Conservation (phyloP, 2,797 vertebrate genomes). For the Anableps anableps region DNA sequence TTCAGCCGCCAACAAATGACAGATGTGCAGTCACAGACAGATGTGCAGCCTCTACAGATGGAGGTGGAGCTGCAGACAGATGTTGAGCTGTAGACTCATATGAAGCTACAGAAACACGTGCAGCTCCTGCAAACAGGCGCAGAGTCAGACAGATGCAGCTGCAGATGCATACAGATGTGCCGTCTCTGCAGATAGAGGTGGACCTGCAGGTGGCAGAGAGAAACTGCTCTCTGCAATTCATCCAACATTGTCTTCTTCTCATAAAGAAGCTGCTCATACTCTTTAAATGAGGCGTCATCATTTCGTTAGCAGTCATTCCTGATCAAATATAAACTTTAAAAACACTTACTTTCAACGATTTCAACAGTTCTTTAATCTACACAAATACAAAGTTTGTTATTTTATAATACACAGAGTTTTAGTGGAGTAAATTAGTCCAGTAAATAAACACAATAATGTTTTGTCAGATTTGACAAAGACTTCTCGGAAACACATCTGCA, state of each 20-base stretch:
- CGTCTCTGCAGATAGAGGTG: too few species aligned
- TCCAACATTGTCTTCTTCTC: neutral
- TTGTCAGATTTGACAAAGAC: neutral
- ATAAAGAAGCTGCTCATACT: neutral
- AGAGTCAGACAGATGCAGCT: neutral
- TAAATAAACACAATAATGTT: slow-evolving; percentile 3
- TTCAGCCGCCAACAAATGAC: neutral
- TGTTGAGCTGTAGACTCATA: neutral
- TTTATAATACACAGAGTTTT: slow-evolving; percentile 2
- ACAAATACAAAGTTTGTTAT: neutral
- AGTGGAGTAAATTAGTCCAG: neutral
- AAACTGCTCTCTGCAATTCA: neutral
- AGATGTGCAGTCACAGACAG: neutral
- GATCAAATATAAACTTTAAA: neutral
- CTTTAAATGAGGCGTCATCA: neutral
- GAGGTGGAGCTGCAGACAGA: neutral
- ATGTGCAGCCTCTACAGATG: neutral
- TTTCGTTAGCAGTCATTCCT: neutral
- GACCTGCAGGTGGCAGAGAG: neutral
- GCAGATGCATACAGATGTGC: neutral
- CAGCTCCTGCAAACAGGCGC: neutral
- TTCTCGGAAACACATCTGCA: neutral
- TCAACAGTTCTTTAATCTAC: neutral
- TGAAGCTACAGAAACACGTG: neutral
- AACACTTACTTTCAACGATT: neutral